Percentiles rank a stretch among this genome's conserved stretches.
Evolutionary conservation across 1,140 invertebrate species (phyloP).

Genomic region (Pseudomyrmex flavicornis): DNA sequence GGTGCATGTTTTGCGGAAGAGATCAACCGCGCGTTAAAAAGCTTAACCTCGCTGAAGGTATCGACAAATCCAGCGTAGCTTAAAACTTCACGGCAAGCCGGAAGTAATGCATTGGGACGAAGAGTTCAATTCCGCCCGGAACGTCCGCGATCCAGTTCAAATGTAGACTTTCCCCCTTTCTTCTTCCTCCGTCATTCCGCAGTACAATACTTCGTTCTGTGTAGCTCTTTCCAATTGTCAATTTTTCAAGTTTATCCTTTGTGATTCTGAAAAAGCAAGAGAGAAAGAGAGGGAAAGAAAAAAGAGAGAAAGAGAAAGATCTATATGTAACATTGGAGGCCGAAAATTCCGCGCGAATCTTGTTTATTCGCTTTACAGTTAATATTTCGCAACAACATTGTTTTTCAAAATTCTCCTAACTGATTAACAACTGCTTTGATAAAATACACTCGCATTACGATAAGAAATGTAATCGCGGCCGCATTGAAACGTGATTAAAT

Average conservation of each 20-base stretch:
- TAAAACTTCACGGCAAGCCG: conserved; percentile 48
- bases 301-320: too few relatives aligned
- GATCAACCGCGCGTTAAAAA: conserved; percentile 35
- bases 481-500: conserved; percentile 33
- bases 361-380: background rate
- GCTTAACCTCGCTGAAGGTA: conserved; percentile 26
- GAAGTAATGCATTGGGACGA: conserved; percentile 40
- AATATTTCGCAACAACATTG: background rate
- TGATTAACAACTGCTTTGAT: background rate
- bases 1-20: conserved; percentile 4
- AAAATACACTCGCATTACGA: conserved; percentile 19
- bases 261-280: background rate
- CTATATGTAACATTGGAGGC: background rate
- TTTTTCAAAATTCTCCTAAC: conserved; percentile 17
- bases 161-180: conserved; percentile 28
- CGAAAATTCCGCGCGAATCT: background rate
- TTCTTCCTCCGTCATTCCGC: background rate
- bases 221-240: background rate
- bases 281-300: too few relatives aligned
- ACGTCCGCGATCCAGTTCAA: conserved; percentile 62
- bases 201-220: background rate
- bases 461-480: background rate
- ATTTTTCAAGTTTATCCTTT: conserved; percentile 42
- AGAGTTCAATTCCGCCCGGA: conserved; percentile 63
- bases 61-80: conserved; percentile 51